phyloP scores from a whole-genome alignment of 2,888 invertebrate genomes.

The Euphydryas editha region DNA sequence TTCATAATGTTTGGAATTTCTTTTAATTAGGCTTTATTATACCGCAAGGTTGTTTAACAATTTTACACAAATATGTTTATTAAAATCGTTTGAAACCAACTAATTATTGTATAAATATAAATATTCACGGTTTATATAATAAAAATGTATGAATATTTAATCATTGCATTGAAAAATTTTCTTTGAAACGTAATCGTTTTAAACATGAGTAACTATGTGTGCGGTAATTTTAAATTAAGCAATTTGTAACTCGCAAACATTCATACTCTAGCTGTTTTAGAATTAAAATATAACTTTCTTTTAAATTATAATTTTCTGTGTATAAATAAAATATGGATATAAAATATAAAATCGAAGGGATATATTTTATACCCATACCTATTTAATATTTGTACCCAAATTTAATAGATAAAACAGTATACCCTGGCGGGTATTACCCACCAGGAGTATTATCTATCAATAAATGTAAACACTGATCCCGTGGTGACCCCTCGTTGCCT shows the following conservation, averaged over 20 bases:
- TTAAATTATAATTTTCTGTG: too few relatives aligned
- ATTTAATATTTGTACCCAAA: too few relatives aligned
- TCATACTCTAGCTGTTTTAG: too few relatives aligned
- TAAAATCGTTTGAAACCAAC: slow-evolving; percentile 9
- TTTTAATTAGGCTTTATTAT: slow-evolving; percentile 57
- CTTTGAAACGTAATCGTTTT: background rate
- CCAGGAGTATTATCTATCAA: slow-evolving; percentile 22
- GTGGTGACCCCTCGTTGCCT: slow-evolving; percentile 25
- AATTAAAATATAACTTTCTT: too few relatives aligned
- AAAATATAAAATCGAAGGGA: too few relatives aligned
- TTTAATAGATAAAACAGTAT: too few relatives aligned
- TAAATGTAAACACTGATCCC: slow-evolving; percentile 30
- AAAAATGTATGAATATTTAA: background rate
- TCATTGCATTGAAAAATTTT: background rate
- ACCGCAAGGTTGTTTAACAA: slow-evolving; percentile 19
- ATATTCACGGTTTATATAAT: background rate
- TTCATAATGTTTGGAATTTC: slow-evolving; percentile 44
- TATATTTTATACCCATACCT: too few relatives aligned
- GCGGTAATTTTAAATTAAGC: background rate
- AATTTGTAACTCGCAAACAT: too few relatives aligned
- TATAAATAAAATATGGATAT: too few relatives aligned
- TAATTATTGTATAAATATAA: background rate
- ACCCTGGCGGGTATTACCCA: background rate
- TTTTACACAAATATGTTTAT: slow-evolving; percentile 6
- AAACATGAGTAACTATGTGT: background rate